phyloP scores from a whole-genome alignment of 2,888 invertebrate species.

The Aphodius granarius region DNA sequence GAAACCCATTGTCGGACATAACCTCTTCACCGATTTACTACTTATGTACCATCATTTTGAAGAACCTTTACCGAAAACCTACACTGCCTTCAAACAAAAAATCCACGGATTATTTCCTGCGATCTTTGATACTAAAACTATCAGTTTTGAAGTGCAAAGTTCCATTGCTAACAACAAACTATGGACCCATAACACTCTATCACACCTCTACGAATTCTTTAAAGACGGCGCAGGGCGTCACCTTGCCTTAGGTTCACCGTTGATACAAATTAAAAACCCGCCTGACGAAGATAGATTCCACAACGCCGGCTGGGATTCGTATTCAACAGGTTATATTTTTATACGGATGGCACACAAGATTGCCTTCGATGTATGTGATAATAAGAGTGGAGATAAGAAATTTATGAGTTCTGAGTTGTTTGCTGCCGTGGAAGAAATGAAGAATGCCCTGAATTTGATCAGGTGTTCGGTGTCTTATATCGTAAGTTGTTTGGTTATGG shows the following conservation, averaged over 20 bases:
- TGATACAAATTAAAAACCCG: slow-evolving; percentile 43
- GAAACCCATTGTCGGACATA: slow-evolving; percentile 79
- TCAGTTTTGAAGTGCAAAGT: slow-evolving; percentile 60
- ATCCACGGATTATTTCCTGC: slow-evolving; percentile 65
- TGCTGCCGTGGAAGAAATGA: slow-evolving; percentile 53
- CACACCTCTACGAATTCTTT: slow-evolving; percentile 64
- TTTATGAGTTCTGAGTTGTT: slow-evolving; percentile 60
- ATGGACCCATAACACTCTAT: slow-evolving; percentile 59
- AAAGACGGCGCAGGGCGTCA: slow-evolving; percentile 53
- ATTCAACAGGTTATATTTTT: slow-evolving; percentile 74
- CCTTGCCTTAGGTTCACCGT: slow-evolving; percentile 50
- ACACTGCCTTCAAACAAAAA: slow-evolving; percentile 65
- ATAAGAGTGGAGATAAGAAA: slow-evolving; percentile 47
- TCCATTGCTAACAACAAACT: slow-evolving; percentile 49
- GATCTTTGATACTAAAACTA: slow-evolving; percentile 74
- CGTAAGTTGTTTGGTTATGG: slow-evolving; percentile 53
- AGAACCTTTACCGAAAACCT: slow-evolving; percentile 66
- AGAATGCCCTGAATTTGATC: slow-evolving; percentile 65
- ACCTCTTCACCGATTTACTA: slow-evolving; percentile 70
- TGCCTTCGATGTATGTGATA: slow-evolving; percentile 56
- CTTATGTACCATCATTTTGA: slow-evolving; percentile 74
- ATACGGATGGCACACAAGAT: slow-evolving; percentile 65
- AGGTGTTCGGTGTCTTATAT: slow-evolving; percentile 60
- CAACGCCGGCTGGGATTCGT: slow-evolving; percentile 86
- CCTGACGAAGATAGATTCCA: slow-evolving; percentile 55